phyloP scores from a whole-genome alignment of 2,797 vertebrate species.

The Protonibea diacanthus region DNA sequence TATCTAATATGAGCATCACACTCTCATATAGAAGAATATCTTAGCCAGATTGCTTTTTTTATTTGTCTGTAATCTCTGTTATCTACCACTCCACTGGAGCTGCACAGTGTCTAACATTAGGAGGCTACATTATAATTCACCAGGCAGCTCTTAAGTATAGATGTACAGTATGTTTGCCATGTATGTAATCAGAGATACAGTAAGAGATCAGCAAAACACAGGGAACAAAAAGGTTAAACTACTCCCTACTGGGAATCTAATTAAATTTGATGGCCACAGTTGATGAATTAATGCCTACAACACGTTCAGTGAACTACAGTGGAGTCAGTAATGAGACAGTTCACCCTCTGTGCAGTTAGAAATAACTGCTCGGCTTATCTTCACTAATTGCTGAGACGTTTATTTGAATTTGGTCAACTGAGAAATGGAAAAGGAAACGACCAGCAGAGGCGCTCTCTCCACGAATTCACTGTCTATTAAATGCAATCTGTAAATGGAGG shows the following conservation, averaged over 20 bases:
- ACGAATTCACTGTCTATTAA: not conserved
- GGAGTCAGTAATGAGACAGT: constrained; percentile 27
- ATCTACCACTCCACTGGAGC: not conserved
- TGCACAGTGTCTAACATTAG: constrained; percentile 5
- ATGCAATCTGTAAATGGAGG: not conserved
- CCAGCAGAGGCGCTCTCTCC: constrained; percentile 63
- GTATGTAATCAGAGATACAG: not conserved
- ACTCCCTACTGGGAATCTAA: not conserved
- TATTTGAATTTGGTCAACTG: not conserved
- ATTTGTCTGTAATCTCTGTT: not conserved
- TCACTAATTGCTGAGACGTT: constrained; percentile 25
- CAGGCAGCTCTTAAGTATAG: not conserved
- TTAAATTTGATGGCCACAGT: not conserved
- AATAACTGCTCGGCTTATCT: constrained; percentile 27
- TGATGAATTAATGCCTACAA: constrained; percentile 1
- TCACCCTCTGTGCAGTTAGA: constrained; percentile 10
- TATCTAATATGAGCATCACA: not conserved
- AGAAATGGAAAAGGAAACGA: not conserved
- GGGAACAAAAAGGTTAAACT: not conserved
- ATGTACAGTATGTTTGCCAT: not conserved
- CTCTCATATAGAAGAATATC: not conserved
- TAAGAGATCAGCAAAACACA: not conserved
- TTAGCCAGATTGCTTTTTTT: not conserved
- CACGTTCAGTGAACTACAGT: not conserved
- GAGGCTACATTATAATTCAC: not conserved